phyloP scores from a whole-genome alignment of 1,140 invertebrate species.

The Steinernema khuongi region DNA sequence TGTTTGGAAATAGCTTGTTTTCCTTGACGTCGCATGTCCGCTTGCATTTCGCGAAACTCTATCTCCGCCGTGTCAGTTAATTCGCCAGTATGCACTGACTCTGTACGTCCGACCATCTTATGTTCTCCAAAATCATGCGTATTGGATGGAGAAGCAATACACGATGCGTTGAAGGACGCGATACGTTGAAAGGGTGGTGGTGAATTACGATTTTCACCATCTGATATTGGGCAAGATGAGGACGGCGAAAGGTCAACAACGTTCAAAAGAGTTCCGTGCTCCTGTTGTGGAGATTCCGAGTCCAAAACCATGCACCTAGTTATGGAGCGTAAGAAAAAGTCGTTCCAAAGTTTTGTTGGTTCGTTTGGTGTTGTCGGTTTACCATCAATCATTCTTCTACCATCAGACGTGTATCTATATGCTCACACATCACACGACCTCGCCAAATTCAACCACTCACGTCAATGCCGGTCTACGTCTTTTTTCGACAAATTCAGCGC shows the following conservation, averaged over 20 bases:
- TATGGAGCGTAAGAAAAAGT: slow-evolving; percentile 2
- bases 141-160: neutral
- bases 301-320: neutral
- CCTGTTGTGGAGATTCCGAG: neutral
- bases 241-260: slow-evolving; percentile 5
- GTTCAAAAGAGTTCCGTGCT: neutral
- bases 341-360: neutral
- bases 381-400: neutral
- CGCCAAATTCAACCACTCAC: neutral
- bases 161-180: neutral
- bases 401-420: neutral
- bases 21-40: neutral
- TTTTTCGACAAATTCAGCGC: neutral
- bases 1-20: neutral
- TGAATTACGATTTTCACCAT: neutral
- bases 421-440: neutral
- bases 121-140: neutral
- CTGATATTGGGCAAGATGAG: neutral
- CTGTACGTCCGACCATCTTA: neutral
- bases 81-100: neutral
- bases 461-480: neutral
- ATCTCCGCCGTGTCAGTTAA: neutral
- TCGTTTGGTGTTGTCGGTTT: neutral
- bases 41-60: neutral
- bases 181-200: neutral